These are phyloP conservation scores for Smittia aterrima DNA, from an alignment of 2,888 invertebrate genomes.

Conservation along the genomic window DNA sequence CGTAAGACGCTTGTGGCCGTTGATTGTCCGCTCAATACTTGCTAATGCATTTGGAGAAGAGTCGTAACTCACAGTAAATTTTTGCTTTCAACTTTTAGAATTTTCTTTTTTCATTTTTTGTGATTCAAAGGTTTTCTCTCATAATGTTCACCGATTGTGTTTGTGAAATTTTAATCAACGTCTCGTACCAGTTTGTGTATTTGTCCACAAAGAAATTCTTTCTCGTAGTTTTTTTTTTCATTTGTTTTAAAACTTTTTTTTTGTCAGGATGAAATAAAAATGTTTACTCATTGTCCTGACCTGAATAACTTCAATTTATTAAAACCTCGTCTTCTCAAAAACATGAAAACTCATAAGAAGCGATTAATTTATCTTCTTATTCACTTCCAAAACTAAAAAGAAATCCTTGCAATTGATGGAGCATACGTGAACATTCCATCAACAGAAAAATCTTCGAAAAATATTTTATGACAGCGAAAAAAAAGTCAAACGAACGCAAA, in stretches of 20 bases:
- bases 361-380: neutral
- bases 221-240: too few relatives aligned
- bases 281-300: too few relatives aligned
- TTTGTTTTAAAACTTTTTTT: too few relatives aligned
- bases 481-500: neutral
- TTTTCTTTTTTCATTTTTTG: neutral
- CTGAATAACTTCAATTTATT: too few relatives aligned
- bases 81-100: neutral
- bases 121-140: neutral
- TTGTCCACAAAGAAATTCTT: too few relatives aligned
- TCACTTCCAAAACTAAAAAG: neutral
- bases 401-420: too few relatives aligned
- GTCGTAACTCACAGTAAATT: neutral
- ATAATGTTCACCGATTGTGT: neutral
- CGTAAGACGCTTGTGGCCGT: slow-evolving; percentile 34
- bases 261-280: too few relatives aligned
- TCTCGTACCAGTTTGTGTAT: too few relatives aligned
- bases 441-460: neutral
- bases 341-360: slow-evolving; percentile 6
- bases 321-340: too few relatives aligned
- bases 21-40: slow-evolving; percentile 24
- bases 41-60: neutral
- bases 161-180: too few relatives aligned
- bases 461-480: neutral
- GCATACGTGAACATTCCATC: neutral